Evolutionary conservation across 2,888 invertebrate species (phyloP).

Genomic region (Nasonia oneida): DNA sequence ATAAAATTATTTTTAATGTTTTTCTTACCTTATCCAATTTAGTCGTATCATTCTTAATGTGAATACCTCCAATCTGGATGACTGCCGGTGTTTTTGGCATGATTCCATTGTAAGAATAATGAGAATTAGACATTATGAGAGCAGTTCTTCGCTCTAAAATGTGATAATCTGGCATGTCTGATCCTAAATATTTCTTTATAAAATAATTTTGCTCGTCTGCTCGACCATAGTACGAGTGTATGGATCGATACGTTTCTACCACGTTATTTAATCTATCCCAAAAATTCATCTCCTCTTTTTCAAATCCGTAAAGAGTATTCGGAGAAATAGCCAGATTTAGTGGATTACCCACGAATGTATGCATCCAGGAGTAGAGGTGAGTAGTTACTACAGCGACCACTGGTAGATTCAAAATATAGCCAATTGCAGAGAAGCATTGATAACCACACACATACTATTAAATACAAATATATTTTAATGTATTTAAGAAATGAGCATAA

Average conservation of each 20-base stretch:
- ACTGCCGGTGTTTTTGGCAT: constrained; percentile 79
- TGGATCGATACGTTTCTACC: neutral
- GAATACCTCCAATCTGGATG: constrained; percentile 82
- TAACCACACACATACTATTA: neutral
- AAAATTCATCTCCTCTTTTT: constrained; percentile 40
- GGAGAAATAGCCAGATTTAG: constrained; percentile 65
- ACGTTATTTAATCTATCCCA: constrained; percentile 59
- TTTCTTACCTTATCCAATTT: constrained; percentile 41
- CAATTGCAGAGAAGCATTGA: constrained; percentile 67
- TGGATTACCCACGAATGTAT: constrained; percentile 65
- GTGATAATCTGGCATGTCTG: constrained; percentile 60
- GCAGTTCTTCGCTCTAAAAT: constrained; percentile 71
- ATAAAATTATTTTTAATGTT: neutral
- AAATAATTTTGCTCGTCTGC: constrained; percentile 58
- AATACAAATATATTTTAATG: no score
- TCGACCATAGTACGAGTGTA: constrained; percentile 60
- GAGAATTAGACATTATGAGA: constrained; percentile 80
- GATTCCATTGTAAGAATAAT: constrained; percentile 80
- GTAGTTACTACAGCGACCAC: constrained; percentile 64
- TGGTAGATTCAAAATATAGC: constrained; percentile 66
- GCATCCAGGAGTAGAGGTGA: constrained; percentile 63
- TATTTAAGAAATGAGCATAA: neutral
- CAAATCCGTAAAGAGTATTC: neutral
- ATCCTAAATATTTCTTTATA: constrained; percentile 67
- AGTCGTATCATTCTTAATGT: constrained; percentile 70